Evolutionary conservation across 2,888 invertebrate species (phyloP).

Genomic region (Lordiphosa fenestrarum): DNA sequence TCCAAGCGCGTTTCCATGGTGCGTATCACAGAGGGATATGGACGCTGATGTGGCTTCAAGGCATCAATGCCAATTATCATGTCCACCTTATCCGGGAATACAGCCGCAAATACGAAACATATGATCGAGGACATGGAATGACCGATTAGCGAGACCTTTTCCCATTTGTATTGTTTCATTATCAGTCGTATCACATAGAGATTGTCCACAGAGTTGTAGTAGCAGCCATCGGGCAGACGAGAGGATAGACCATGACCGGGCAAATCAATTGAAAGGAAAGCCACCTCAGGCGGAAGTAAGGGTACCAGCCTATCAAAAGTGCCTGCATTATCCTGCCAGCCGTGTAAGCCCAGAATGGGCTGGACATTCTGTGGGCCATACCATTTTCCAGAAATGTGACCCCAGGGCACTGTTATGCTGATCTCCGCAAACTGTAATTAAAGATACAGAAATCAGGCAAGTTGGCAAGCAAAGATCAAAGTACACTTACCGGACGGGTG

Average conservation of each 20-base stretch:
- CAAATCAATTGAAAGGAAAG: constrained; percentile 84
- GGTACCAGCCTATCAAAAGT: constrained; percentile 87
- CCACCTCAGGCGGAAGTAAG: constrained; percentile 81
- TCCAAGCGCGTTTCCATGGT: constrained; percentile 79
- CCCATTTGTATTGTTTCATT: constrained; percentile 86
- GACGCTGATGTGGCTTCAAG: constrained; percentile 76
- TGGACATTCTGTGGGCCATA: constrained; percentile 84
- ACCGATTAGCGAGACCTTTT: constrained; percentile 85
- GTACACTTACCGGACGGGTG: constrained; percentile 68
- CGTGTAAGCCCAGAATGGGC: constrained; percentile 87
- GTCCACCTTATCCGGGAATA: constrained; percentile 81
- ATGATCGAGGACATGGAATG: constrained; percentile 87
- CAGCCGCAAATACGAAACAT: constrained; percentile 83
- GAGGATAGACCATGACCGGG: constrained; percentile 88
- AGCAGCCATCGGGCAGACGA: constrained; percentile 84
- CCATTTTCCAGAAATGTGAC: constrained; percentile 86
- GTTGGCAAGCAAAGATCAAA: constrained; percentile 26
- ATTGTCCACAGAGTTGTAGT: constrained; percentile 79
- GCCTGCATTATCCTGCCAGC: constrained; percentile 91
- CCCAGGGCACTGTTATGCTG: constrained; percentile 86
- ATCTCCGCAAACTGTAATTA: constrained; percentile 82
- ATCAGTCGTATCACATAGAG: constrained; percentile 82
- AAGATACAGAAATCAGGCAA: neutral
- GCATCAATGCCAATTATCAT: constrained; percentile 79
- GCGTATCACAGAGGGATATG: constrained; percentile 68